Base-by-base conservation (phyloP, 1,140 invertebrate species). In the Halictus rubicundus region DNA sequence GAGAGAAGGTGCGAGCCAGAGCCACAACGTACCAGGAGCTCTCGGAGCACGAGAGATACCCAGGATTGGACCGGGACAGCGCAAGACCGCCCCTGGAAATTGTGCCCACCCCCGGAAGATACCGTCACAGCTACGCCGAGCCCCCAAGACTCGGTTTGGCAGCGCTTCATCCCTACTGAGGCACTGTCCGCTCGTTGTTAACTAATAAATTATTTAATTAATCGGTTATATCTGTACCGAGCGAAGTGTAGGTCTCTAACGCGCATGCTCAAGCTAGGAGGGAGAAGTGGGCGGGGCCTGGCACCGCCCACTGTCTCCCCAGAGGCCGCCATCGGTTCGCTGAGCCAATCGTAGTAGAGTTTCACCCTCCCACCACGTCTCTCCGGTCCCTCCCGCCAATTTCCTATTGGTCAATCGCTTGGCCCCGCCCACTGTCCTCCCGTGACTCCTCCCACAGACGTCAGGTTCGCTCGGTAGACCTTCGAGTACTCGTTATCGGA, bases 71-170 rank as follows among this genome's bases (percentile, higher is more conserved):
- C 85, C 92, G 94, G 23, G 94, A 95, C 23, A 94, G 92, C 52
- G 93, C 94, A n/a, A 91, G 94, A 78, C 88, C 92, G 8, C 80
- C 91, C 39, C 81, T 92, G 70, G 91, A 93, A 84, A 92, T 92
- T 25, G 87, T 90, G 8, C 88, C 90, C 61, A 90, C 89, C 72
- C 88, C 91, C 1, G 88, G 91, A 46, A 91, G 93, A 88, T 94
- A 94, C 78, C 90, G 94, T 63, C 94, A 94, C 87, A 94, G 94
- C 87, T 94, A 94, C 69, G 94, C 93, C 3, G 94, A 94, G 72
- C 92, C 93, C 0, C 90, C 93, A 1, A 90, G 94, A 88, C 89
- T 94, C 16, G 94, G 94, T 21, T 89, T 94, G 12, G 94, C 94
- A 2, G 93, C 94, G 14, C 90, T 94, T 42, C 93, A 94, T 87